Conservation (phyloP, 1,140 invertebrate species). For the Leucophenga varia region DNA sequence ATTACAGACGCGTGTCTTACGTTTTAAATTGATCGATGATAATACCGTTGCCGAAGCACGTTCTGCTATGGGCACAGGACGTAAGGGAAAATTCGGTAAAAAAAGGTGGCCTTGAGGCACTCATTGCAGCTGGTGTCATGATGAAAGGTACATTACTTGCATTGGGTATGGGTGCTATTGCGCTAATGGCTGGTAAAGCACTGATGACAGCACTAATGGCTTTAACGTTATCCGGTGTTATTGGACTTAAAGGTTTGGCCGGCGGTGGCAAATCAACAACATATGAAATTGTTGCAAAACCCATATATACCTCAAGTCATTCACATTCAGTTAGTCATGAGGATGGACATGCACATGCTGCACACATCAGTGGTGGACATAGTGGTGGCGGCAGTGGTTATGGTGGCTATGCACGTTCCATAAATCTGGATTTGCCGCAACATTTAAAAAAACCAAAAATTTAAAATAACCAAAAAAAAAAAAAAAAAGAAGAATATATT, state of each 20-base stretch:
- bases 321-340: constrained; percentile 70
- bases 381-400: constrained; percentile 63
- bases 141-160: constrained; percentile 75
- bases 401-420: constrained; percentile 58
- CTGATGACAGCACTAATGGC: constrained; percentile 80
- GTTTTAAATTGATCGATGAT: constrained; percentile 68
- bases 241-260: constrained; percentile 73
- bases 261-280: constrained; percentile 71
- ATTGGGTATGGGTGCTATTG: constrained; percentile 72
- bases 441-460: constrained; percentile 17
- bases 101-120: constrained; percentile 62
- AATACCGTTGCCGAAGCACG: constrained; percentile 62
- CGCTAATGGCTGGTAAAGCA: constrained; percentile 79
- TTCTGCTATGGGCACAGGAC: constrained; percentile 55
- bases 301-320: constrained; percentile 71
- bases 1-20: constrained; percentile 71
- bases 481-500: background rate
- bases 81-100: constrained; percentile 61
- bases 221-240: constrained; percentile 72
- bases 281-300: constrained; percentile 81
- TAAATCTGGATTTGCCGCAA: constrained; percentile 38
- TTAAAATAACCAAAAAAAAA: too few species aligned
- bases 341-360: constrained; percentile 60
- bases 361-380: constrained; percentile 62
- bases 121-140: constrained; percentile 64